Base-by-base conservation (phyloP, 2,888 invertebrate species). In the Eupithecia centaureata region DNA sequence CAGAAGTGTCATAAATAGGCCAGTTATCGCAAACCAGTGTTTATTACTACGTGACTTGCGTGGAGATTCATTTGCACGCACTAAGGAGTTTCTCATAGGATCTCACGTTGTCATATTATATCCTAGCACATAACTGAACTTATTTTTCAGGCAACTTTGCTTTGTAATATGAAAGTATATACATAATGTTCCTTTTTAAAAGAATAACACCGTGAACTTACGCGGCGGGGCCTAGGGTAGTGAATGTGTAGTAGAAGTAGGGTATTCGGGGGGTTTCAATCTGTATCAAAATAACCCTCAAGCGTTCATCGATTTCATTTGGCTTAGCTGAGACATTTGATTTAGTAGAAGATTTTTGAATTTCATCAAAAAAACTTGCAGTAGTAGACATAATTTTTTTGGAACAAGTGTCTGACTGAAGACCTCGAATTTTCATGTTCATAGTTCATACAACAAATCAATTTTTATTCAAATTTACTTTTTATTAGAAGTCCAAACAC, bases 21-120 rank as follows among this genome's bases (percentile, higher is more conserved):
- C 68, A 70, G 75, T 75, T 77, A 80, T 77, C 76, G 70, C 78
- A 79, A 82, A 82, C 78, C 71, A 71, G 73, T 73, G 76, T 79
- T 79, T 79, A 81, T 77, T 71, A 67, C 71, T 63, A 75, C 73
- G 71, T 76, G 72, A 72, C 70, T 72, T 63, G 68, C 68, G 70
- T 71, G 59, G 54, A 61, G 57, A 56, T 57, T 35, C 59, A 42
- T 60, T 25, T 28, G 28, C 57, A 62, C 61, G 61, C 58, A 64
- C 64, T 28, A 15, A 42, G 32, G n/a, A n/a, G 5, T 33, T 12
- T 18, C 32, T 32, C 42, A 32, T 57, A 32, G 32, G 32, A 32
- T 33, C 28, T 30, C n/a, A n/a, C 10, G 57, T 57, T 33, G 15
- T 30, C n/a, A n/a, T n/a, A 32, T 57, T 52, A 52, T 15, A 4